Evolutionary conservation across 2,113 vertebrate species (phyloP), one percentile per base, ranked within the genome.

Genomic region (Genyomyrus donnyi): DNA sequence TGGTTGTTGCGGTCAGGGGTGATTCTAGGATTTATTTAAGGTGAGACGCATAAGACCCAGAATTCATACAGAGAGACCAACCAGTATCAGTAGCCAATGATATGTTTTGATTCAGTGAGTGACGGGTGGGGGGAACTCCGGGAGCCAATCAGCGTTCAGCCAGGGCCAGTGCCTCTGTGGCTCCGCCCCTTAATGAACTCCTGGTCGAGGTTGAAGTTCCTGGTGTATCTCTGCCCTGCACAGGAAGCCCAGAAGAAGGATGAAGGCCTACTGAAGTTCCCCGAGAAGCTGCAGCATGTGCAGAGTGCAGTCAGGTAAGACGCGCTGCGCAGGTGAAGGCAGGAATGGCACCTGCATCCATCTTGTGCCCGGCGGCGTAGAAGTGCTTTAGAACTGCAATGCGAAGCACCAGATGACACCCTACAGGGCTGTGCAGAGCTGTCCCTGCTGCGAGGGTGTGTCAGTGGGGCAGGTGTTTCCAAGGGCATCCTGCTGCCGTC

Each of bases 211-310:
- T 11, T 31, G 27, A 4, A 46, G 45, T 48, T n/a, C 83, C 21
- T 85, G 35, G 88, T 3, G 15, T 87, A 7, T 46, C 11, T 86
- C 89, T 35, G 91, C 21, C 89, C 42, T 45, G 24, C 88, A 50
- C 93, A 99, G 98, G 98, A 99, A 95, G 98, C 98, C 46, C 97
- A 99, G 92, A 99, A 99, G 95, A 99, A 98, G 93, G 98, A 99
- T 62, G 95, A 96, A 91, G 91, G 93, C 90, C 97, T 99, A 90
- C 95, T 99, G 19, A 96, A 94, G 91, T 99, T 99, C 88, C 96
- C 98, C 77, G 98, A 98, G 94, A 98, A 97, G 92, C 94, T 99
- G 52, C 94, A 90, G 19, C 95, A 97, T 19, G 96, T 99, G 90
- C 97, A 98, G 89, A 97, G 97, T 88, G 97, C 98, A 0, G 95